These are phyloP conservation scores for Drosophila prosaltans DNA, from an alignment of 1,140 invertebrate genomes.

Conservation along the genomic window DNA sequence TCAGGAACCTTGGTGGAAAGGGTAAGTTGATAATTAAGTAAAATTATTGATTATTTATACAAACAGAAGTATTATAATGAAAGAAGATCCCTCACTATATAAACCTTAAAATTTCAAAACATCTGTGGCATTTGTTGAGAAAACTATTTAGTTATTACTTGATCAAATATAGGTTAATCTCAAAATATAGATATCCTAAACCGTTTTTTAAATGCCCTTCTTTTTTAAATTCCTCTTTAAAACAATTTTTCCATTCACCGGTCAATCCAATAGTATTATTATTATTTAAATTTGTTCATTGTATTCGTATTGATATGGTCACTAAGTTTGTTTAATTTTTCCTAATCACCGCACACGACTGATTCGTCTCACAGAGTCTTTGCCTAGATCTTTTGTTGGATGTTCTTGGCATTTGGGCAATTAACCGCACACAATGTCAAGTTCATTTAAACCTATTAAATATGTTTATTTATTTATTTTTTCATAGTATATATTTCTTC, in stretches of 20 bases:
- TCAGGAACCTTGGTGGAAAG: constrained; percentile 83
- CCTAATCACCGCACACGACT: constrained; percentile 62
- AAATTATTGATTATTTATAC: background rate
- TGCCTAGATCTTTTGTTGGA: background rate
- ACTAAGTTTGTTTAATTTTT: constrained; percentile 57
- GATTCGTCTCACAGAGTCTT: background rate
- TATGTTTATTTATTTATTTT: constrained; percentile 33
- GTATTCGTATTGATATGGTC: constrained; percentile 41
- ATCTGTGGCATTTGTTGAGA: too few relatives aligned
- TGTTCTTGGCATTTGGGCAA: constrained; percentile 65
- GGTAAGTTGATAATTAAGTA: constrained; percentile 74
- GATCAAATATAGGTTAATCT: too few relatives aligned
- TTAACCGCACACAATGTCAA: constrained; percentile 71
- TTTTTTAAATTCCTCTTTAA: background rate
- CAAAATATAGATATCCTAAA: too few relatives aligned
- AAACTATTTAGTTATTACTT: too few relatives aligned
- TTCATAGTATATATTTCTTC: constrained; percentile 22
- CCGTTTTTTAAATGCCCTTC: too few relatives aligned
- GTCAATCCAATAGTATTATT: background rate
- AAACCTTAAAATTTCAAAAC: too few relatives aligned
- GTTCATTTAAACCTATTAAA: constrained; percentile 64
- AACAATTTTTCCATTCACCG: background rate
- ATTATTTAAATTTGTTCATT: constrained; percentile 4
- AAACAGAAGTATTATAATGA: too few relatives aligned
- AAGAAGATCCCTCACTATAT: too few relatives aligned